Conservation (phyloP, 2,797 vertebrate species). For the Lepus townsendii region DNA sequence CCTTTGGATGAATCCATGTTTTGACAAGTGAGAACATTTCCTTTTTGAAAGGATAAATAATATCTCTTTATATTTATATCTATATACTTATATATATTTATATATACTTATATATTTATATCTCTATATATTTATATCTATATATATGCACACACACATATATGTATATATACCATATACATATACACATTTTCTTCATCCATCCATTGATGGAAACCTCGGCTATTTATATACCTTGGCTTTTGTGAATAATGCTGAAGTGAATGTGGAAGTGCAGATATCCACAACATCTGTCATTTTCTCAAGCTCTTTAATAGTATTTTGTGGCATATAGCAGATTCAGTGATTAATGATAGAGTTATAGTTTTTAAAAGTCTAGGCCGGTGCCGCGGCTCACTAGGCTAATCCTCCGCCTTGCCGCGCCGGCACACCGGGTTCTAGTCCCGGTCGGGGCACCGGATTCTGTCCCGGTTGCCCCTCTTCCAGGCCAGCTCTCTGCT, state of each 20-base stretch:
- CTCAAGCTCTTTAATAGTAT: background rate
- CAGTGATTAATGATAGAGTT: background rate
- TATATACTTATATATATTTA: too few relatives aligned
- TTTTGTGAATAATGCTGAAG: background rate
- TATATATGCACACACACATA: too few relatives aligned
- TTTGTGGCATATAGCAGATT: background rate
- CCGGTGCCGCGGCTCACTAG: too few relatives aligned
- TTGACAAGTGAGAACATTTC: background rate
- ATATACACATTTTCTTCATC: background rate
- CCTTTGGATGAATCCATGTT: background rate
- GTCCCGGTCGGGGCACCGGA: too few relatives aligned
- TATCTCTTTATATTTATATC: background rate
- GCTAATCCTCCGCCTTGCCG: too few relatives aligned
- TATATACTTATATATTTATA: background rate
- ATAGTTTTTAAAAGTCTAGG: background rate
- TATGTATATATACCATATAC: too few relatives aligned
- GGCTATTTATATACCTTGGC: background rate
- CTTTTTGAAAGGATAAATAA: background rate
- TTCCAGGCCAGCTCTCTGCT: too few relatives aligned
- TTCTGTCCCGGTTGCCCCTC: too few relatives aligned
- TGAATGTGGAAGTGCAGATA: background rate
- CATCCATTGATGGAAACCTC: background rate
- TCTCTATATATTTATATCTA: background rate
- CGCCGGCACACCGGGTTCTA: too few relatives aligned
- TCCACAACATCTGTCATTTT: background rate